phyloP scores from a whole-genome alignment of 2,888 invertebrate genomes.

The Rapana venosa region DNA sequence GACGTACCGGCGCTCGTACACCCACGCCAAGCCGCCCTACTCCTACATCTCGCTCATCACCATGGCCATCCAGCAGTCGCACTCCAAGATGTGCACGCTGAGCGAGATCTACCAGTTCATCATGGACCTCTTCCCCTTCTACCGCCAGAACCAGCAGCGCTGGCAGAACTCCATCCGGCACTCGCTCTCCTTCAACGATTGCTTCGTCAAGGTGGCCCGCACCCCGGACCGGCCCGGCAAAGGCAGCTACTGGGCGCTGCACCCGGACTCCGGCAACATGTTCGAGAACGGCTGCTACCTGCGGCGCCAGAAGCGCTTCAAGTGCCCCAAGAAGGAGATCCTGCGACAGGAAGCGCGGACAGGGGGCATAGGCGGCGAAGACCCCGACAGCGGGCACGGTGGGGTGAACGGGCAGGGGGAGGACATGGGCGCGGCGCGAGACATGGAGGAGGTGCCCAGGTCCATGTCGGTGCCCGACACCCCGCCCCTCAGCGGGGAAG shows the following conservation, averaged over 20 bases:
- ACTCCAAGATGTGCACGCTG: slow-evolving; percentile 96
- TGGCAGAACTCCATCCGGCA: slow-evolving; percentile 99
- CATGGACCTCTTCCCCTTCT: slow-evolving; percentile 99
- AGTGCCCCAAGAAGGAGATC: slow-evolving; percentile 96
- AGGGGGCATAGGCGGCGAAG: slow-evolving; percentile 43
- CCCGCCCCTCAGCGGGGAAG: slow-evolving; percentile 43
- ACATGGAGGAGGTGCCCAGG: slow-evolving; percentile 37
- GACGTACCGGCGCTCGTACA: slow-evolving; percentile 95
- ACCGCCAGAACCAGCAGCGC: slow-evolving; percentile 97
- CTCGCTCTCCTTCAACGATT: slow-evolving; percentile 98
- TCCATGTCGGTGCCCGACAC: slow-evolving; percentile 50
- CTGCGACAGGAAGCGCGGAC: slow-evolving; percentile 81
- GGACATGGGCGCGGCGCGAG: slow-evolving; percentile 41
- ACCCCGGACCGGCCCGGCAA: slow-evolving; percentile 96
- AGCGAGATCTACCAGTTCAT: slow-evolving; percentile 99
- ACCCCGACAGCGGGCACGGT: slow-evolving; percentile 43
- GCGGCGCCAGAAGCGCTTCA: slow-evolving; percentile 97
- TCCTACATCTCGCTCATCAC: slow-evolving; percentile 99
- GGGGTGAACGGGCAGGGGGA: slow-evolving; percentile 38
- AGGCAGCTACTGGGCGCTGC: slow-evolving; percentile 98
- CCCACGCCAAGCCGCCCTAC: slow-evolving; percentile 89
- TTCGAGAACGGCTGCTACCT: slow-evolving; percentile 99
- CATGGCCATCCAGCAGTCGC: slow-evolving; percentile 99
- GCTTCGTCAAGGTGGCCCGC: slow-evolving; percentile 96
- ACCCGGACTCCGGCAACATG: slow-evolving; percentile 99